A percentile compares a stretch with the other conserved stretches of the same genome.
These are phyloP conservation scores for Balaeniceps rex DNA, from an alignment of 2,113 vertebrate species.

Conservation along the genomic window DNA sequence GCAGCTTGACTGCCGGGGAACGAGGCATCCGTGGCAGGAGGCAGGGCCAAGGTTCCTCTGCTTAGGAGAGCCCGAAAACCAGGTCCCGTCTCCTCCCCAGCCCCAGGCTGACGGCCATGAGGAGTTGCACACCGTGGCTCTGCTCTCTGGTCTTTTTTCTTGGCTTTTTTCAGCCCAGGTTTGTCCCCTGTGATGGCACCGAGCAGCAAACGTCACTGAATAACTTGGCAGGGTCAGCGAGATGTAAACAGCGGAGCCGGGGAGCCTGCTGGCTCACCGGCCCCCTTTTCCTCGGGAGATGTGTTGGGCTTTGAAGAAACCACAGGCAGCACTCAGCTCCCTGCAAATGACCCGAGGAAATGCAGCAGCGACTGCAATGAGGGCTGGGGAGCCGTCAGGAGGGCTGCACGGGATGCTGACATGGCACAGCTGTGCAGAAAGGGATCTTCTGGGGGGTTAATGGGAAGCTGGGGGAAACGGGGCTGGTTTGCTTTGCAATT, in stretches of 20 bases:
- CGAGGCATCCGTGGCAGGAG: fast-evolving
- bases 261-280: not conserved
- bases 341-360: not conserved
- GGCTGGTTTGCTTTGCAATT: fast-evolving
- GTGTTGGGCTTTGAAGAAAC: not conserved
- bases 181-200: not conserved
- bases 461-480: fast-evolving
- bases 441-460: not conserved
- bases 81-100: not conserved
- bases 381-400: not conserved
- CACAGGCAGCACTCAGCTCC: not conserved
- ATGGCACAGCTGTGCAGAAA: not conserved
- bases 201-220: not conserved
- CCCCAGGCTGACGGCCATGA: not conserved
- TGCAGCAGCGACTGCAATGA: not conserved
- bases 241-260: not conserved
- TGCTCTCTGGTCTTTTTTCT: not conserved
- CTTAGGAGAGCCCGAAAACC: not conserved
- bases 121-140: not conserved
- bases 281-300: not conserved
- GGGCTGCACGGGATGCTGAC: not conserved
- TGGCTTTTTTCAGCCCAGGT: not conserved
- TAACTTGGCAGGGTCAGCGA: not conserved
- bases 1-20: not conserved
- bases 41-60: not conserved